Evolutionary conservation across 2,113 vertebrate species (phyloP).

Genomic region (Numida meleagris): DNA sequence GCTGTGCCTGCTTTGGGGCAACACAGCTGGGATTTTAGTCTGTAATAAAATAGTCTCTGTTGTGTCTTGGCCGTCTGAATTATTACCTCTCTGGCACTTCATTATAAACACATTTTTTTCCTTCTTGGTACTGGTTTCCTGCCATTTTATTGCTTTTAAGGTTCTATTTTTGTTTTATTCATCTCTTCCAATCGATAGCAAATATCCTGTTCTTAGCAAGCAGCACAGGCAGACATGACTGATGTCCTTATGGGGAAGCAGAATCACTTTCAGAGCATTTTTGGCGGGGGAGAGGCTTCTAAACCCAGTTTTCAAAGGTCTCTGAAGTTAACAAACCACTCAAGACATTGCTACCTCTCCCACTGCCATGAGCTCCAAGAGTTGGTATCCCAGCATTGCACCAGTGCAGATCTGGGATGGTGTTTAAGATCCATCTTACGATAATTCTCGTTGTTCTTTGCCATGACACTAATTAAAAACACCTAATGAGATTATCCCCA

Average conservation of each 20-base stretch:
- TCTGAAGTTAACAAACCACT: not conserved
- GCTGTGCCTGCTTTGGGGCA: not conserved
- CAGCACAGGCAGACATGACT: not conserved
- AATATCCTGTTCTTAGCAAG: conserved; percentile 10
- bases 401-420: not conserved
- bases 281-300: not conserved
- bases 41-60: conserved; percentile 7
- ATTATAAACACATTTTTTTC: conserved; percentile 49
- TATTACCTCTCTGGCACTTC: conserved; percentile 50
- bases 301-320: conserved; percentile 33
- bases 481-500: conserved; percentile 23
- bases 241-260: not conserved
- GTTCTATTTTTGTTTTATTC: conserved; percentile 42
- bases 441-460: not conserved
- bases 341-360: not conserved
- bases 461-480: conserved; percentile 25
- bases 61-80: not conserved
- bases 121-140: conserved; percentile 8
- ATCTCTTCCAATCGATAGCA: conserved; percentile 8
- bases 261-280: conserved; percentile 5
- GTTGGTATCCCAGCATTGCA: not conserved
- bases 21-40: not conserved
- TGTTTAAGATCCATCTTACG: not conserved
- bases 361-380: not conserved
- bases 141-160: conserved; percentile 41